A percentile compares a stretch with the other conserved stretches of the same genome.
These are phyloP conservation scores for Stegostoma tigrinum DNA, from an alignment of 2,113 vertebrate species.

Conservation along the genomic window DNA sequence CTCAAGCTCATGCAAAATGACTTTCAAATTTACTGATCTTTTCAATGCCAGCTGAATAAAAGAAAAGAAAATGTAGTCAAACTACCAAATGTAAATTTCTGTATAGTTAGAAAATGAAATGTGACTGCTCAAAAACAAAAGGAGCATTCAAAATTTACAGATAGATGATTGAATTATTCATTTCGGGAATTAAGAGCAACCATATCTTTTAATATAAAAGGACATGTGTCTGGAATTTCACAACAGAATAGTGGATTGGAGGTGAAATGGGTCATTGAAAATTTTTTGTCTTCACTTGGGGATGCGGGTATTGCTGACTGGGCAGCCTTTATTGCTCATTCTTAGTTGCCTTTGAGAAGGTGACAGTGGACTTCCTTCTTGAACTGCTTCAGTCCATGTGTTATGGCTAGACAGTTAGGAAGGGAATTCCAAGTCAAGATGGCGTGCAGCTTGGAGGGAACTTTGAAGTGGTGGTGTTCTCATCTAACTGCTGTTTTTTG, in stretches of 20 bases:
- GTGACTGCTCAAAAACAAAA: background rate
- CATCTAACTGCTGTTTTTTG: too few relatives aligned
- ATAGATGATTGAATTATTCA: background rate
- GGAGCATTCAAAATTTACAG: background rate
- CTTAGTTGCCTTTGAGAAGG: too few relatives aligned
- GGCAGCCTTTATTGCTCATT: too few relatives aligned
- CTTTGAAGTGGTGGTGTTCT: too few relatives aligned
- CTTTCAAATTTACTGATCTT: background rate
- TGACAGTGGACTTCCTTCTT: too few relatives aligned
- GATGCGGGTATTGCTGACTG: too few relatives aligned
- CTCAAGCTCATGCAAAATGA: background rate
- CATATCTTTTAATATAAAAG: background rate
- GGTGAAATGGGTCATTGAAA: background rate
- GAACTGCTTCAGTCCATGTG: too few relatives aligned
- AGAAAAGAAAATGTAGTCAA: background rate
- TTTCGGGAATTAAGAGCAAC: background rate
- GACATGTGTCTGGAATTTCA: background rate
- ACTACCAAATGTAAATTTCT: background rate
- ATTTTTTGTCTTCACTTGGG: too few relatives aligned
- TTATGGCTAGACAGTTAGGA: too few relatives aligned
- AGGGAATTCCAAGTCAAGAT: too few relatives aligned
- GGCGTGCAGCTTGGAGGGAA: too few relatives aligned
- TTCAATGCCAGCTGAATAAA: background rate
- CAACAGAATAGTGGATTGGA: background rate
- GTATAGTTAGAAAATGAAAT: background rate